These are phyloP conservation scores for Trichomalopsis sarcophagae DNA, from an alignment of 1,140 invertebrate genomes.

Conservation along the genomic window DNA sequence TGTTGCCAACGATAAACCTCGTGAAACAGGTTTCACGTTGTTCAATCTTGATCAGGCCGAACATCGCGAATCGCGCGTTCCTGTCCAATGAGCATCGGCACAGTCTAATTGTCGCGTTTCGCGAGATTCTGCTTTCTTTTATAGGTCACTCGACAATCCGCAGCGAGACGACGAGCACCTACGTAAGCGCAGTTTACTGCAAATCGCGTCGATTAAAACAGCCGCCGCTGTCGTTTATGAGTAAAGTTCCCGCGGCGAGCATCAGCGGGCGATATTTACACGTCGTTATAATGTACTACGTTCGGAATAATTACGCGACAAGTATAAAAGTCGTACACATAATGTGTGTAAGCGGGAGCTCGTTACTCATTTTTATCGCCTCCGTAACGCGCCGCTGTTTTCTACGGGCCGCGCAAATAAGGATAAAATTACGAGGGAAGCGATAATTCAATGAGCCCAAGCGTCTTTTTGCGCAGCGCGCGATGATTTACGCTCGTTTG, in stretches of 20 bases:
- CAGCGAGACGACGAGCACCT: no score
- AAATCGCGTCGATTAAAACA: no score
- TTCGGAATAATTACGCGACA: not conserved
- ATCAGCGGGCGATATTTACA: not conserved
- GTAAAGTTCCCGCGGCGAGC: not conserved
- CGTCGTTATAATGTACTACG: not conserved
- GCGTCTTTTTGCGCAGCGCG: not conserved
- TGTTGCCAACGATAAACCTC: no score
- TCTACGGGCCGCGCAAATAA: constrained; percentile 9
- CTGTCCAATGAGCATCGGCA: not conserved
- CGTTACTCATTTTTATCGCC: constrained; percentile 22
- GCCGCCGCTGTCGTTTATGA: not conserved
- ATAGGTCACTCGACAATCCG: not conserved
- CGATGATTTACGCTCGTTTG: not conserved
- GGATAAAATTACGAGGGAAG: not conserved
- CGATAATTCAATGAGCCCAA: constrained; percentile 12
- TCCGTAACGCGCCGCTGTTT: not conserved
- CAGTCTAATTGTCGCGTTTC: not conserved
- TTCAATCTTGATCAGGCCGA: not conserved
- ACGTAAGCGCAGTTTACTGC: not conserved
- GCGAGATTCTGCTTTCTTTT: not conserved
- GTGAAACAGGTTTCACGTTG: no score
- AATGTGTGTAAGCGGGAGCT: not conserved
- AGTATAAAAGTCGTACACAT: not conserved
- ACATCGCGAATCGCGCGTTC: not conserved